Evolutionary conservation across 2,888 invertebrate species (phyloP), one percentile per base, ranked within the genome.

Genomic region (Synergus umbraculus): DNA sequence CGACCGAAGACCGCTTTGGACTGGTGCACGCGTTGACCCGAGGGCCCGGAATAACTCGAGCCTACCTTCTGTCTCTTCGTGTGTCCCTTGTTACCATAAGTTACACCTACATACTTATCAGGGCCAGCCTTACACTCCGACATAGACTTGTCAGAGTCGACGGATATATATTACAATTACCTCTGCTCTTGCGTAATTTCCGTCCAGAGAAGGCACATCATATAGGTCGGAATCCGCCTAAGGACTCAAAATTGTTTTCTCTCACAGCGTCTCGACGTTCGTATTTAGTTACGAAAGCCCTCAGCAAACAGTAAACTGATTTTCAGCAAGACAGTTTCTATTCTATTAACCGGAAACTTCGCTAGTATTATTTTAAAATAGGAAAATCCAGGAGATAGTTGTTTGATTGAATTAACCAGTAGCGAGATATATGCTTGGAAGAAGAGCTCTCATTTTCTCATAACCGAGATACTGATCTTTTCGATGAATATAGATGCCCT

Each of bases 81-180:
- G 79, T 76, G 78, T 77, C 79, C 81, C 85, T 85, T 83, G 84
- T 87, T 86, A 85, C 86, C 83, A 83, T 86, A 85, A 87, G 81
- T 86, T 84, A 87, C 87, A 85, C 86, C 85, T 85, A 86, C 86
- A 82, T 84, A 83, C 82, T 86, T 85, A 86, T 87, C 87, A 82
- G 80, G 83, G 77, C 79, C 78, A 84, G 81, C 83, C 84, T 81
- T 79, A 63, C 83, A 76, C 78, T 76, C 73, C 76, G 80, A 84
- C 79, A 77, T 78, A 76, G 65, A 12, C 81, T 78, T 82, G 83
- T 81, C 84, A 82, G 76, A 76, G 79, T 76, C 77, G 79, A 83
- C 78, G 81, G 79, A 81, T 82, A 78, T 86, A 84, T 82, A 83
- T 85, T 82, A 84, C 84, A 81, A 85, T 86, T 82, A 86, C 82